Evolutionary conservation across 2,888 invertebrate species (phyloP).

Genomic region (Terebella lapidaria): DNA sequence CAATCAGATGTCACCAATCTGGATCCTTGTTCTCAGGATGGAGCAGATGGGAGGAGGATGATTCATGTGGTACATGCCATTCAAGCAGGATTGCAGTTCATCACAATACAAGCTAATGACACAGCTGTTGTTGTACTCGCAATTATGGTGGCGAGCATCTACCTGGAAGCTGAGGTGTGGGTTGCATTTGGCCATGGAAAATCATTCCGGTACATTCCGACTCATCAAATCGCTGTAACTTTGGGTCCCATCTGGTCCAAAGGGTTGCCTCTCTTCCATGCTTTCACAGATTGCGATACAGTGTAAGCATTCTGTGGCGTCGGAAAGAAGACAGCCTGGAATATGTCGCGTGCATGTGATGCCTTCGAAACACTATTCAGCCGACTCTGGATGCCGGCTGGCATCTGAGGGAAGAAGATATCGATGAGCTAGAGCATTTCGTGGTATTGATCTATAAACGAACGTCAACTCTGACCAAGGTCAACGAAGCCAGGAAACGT

Average conservation of each 20-base stretch:
- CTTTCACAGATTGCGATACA: neutral
- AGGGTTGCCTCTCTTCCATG: neutral
- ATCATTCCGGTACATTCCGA: neutral
- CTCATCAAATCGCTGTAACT: neutral
- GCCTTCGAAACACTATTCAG: neutral
- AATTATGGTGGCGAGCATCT: neutral
- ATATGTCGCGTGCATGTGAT: neutral
- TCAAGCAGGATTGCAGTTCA: neutral
- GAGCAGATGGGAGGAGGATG: neutral
- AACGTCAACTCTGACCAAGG: neutral
- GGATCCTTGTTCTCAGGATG: neutral
- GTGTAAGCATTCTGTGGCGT: neutral
- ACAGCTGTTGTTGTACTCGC: neutral
- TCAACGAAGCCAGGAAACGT: neutral
- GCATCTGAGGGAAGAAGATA: neutral
- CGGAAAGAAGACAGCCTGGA: neutral
- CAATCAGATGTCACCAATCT: neutral
- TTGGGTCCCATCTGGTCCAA: neutral
- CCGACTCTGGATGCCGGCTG: neutral
- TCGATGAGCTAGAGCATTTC: neutral
- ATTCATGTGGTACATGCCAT: neutral
- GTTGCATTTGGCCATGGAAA: neutral
- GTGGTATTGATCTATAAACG: neutral
- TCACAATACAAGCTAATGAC: neutral
- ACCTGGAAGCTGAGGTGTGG: neutral